Base-by-base conservation (phyloP, 2,888 invertebrate species). In the Pristionchus maxplancki region DNA sequence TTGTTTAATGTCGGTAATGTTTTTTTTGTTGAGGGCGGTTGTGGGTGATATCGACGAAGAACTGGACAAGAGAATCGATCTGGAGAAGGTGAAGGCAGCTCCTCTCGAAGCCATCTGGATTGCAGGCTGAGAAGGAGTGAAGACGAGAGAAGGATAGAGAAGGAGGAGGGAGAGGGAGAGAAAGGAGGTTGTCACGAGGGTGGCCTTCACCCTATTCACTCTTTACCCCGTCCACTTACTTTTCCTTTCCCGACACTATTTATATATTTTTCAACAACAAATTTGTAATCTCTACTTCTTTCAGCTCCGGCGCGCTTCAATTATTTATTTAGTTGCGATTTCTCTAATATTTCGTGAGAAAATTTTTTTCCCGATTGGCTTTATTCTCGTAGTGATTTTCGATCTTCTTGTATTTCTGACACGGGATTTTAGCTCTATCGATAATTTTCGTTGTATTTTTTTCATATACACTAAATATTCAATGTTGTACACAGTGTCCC, bases 11-110 rank as follows among this genome's bases (percentile, higher is more conserved):
- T n/a, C n/a, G n/a, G 20, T 62, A 48, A 64, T 34, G 58, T 67
- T 89, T 40, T 37, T 64, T 89, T 90, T 91, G 94, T 95, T 95
- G 96, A 96, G 97, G 44, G 96, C 96, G 64, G 95, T 96, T 20
- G 95, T 96, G 90, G 96, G 96, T 31, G 96, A 96, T 93, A 94
- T 96, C 50, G 96, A 96, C 92, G 96, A 96, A 92, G 96, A 96
- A 78, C 92, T 96, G 71, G 96, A 96, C 92, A 95, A 95, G 87
- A 94, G 95, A 58, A 92, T 96, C 89, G 96, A 96, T 92, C 95
- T 96, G 89, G 94, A 95, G n/a, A 95, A 95, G 85, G 95, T 96
- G 89, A 95, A 95, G 92, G 96, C 96, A 20, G 96, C 96, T 87
- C 96, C 96, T 28, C 93, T 96, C 24, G 95, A 94, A 74, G 93